Evolutionary conservation across 2,888 invertebrate genomes (phyloP).

Genomic region (Amphipoea lucens): DNA sequence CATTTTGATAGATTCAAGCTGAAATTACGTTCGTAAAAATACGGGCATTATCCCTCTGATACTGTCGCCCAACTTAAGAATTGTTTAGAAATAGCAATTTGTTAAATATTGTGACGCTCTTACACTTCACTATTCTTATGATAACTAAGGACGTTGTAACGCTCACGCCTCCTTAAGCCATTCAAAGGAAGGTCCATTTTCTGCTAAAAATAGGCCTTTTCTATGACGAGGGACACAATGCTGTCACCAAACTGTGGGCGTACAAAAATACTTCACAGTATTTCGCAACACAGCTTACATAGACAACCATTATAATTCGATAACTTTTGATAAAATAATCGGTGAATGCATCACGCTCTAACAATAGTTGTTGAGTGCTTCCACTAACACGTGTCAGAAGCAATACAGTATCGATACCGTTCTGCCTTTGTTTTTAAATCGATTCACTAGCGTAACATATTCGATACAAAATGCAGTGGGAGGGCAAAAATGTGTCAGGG

Average conservation of each 20-base stretch:
- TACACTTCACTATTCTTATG: neutral
- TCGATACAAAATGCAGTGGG: slow-evolving; percentile 54
- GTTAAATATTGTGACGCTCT: neutral
- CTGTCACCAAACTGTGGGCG: slow-evolving; percentile 16
- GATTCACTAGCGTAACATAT: slow-evolving; percentile 51
- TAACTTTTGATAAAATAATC: slow-evolving; percentile 9
- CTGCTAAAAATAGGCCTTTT: slow-evolving; percentile 19
- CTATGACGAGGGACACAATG: slow-evolving; percentile 43
- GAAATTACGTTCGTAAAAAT: neutral
- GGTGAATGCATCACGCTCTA: slow-evolving; percentile 1
- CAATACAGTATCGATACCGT: slow-evolving; percentile 49
- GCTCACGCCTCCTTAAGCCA: neutral
- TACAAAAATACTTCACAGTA: neutral
- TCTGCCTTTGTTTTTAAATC: slow-evolving; percentile 56
- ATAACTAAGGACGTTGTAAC: neutral
- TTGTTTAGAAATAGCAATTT: too few species aligned
- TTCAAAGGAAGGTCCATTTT: slow-evolving; percentile 22
- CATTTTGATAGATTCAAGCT: neutral
- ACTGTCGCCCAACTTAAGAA: too few species aligned
- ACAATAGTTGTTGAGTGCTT: slow-evolving; percentile 37
- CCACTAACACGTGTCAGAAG: slow-evolving; percentile 47
- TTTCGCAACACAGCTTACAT: neutral
- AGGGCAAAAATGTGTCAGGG: slow-evolving; percentile 46
- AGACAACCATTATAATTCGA: neutral
- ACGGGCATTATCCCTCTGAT: too few species aligned